phyloP scores from a whole-genome alignment of 2,797 vertebrate species.

The Labeo calbasu region DNA sequence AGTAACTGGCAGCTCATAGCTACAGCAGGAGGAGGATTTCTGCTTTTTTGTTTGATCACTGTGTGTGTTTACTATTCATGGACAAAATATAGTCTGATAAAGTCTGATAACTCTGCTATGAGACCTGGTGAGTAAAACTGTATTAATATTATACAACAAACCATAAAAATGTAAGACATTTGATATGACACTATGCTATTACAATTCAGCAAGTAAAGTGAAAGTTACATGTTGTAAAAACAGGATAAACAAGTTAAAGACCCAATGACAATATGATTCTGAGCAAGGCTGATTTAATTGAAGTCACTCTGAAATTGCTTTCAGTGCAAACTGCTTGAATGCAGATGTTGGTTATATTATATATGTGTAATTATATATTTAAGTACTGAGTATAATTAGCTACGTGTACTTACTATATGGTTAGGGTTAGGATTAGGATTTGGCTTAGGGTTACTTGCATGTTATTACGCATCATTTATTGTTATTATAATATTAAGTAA shows the following conservation, averaged over 20 bases:
- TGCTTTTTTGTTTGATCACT: slow-evolving; percentile 13
- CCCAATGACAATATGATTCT: not conserved
- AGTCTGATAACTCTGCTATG: not conserved
- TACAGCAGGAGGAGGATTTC: not conserved
- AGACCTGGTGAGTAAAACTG: not conserved
- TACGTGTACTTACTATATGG: too few relatives aligned
- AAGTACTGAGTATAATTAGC: too few relatives aligned
- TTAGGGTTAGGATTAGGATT: too few relatives aligned
- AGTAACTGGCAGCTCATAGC: not conserved
- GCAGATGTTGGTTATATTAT: not conserved
- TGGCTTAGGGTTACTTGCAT: too few relatives aligned
- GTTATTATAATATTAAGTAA: too few relatives aligned
- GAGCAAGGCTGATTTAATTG: not conserved
- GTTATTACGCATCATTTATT: too few relatives aligned
- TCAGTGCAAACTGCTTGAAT: not conserved
- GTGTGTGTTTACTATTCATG: not conserved
- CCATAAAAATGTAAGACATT: not conserved
- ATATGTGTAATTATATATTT: too few relatives aligned
- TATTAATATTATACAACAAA: not conserved
- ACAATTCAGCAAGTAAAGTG: not conserved
- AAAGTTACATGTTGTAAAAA: not conserved
- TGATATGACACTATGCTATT: not conserved
- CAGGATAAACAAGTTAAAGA: not conserved
- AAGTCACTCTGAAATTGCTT: not conserved
- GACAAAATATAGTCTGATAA: not conserved